Evolutionary conservation across 2,888 invertebrate genomes (phyloP), one percentile per base, ranked within the genome.

Genomic region (Nymphalis polychloros): DNA sequence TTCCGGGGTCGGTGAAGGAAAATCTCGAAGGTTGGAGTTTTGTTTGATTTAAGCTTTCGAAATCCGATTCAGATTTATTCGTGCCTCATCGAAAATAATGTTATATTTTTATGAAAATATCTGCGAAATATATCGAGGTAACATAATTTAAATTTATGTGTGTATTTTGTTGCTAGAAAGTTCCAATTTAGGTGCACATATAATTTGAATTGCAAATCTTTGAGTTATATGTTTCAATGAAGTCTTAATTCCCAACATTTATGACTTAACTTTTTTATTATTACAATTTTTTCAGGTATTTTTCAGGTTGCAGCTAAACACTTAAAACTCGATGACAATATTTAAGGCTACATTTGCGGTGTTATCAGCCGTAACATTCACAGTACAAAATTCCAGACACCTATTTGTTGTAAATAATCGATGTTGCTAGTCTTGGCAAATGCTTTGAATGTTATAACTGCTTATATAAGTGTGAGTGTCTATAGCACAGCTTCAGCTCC

Each of bases 341-440:
- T 41, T 19, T 27, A 47, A 23, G n/a, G 10, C 13, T 41, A 59
- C 41, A 17, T 41, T 47, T 60, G 27, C 81, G 78, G 19, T 57
- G 79, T 85, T 81, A 82, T 79, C 80, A 81, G 82, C 79, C 70
- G 64, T 65, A 71, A 76, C 73, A 49, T 68, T 68, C 57, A 67
- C 64, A 41, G 53, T 52, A 61, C 48, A 55, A 52, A 59, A 68
- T 52, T 17, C 31, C 23, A 57, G 52, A 59, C 46, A 71, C 47
- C 27, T 64, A 20, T 52, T 55, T 73, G 82, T 85, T 84, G 83
- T 84, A 82, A 79, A 85, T 84, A 83, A 79, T 86, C 76, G 78
- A 79, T 90, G 89, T 90, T 72, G 87, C 86, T 87, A 84, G 88
- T 87, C 79, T 87, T 89, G 85, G 85, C 86, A 86, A 86, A 81